phyloP scores from a whole-genome alignment of 2,113 vertebrate genomes.

The Hemiscyllium ocellatum region DNA sequence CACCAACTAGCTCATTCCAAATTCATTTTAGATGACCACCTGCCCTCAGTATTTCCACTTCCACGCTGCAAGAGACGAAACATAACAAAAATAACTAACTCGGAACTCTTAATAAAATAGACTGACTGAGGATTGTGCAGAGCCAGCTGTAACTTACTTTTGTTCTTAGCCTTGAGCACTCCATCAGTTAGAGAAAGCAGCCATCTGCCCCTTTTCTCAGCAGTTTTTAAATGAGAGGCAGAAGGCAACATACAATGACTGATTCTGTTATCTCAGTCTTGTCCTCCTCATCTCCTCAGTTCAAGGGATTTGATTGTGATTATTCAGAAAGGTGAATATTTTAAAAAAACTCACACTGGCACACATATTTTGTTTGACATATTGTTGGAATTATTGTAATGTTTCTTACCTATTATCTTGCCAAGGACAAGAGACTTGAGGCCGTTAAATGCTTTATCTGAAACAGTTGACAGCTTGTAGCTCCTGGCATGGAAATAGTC shows the following conservation, averaged over 20 bases:
- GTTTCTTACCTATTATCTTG: slow-evolving; percentile 76
- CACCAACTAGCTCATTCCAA: background rate
- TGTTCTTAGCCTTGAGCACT: background rate
- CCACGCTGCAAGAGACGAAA: background rate
- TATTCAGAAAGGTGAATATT: background rate
- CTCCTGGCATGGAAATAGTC: slow-evolving; percentile 77
- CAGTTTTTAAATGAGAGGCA: background rate
- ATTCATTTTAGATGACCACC: background rate
- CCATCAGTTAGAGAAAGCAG: background rate
- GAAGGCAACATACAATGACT: background rate
- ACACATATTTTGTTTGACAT: background rate
- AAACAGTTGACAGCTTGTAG: slow-evolving; percentile 69
- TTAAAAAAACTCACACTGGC: background rate
- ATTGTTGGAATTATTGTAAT: background rate
- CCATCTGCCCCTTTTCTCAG: background rate
- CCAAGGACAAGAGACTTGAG: slow-evolving; percentile 82
- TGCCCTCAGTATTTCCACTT: background rate
- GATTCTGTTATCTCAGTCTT: background rate
- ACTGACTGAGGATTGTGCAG: background rate
- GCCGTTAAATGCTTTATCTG: slow-evolving; percentile 73
- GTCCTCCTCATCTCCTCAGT: background rate
- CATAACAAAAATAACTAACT: background rate
- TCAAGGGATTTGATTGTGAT: background rate
- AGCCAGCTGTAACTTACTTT: background rate
- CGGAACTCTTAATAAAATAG: background rate